phyloP scores from a whole-genome alignment of 1,140 invertebrate genomes.

The Tetraneura akinire region DNA sequence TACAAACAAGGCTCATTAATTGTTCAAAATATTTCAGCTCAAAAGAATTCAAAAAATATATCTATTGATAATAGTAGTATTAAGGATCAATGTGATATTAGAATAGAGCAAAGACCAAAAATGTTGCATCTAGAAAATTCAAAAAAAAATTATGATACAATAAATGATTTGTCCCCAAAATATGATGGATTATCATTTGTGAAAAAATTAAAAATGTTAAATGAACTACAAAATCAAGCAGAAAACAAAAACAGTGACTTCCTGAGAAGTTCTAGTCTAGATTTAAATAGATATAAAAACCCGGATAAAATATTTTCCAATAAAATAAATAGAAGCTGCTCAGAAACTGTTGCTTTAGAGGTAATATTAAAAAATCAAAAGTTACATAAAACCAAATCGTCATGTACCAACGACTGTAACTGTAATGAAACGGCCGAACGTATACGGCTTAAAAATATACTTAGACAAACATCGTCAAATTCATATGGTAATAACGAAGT shows the following conservation, averaged over 20 bases:
- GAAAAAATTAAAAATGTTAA: conserved; percentile 83
- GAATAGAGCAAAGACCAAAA: conserved; percentile 31
- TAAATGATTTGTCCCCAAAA: conserved; percentile 84
- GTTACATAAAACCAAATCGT: neutral
- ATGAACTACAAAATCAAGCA: conserved; percentile 82
- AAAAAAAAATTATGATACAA: conserved; percentile 67
- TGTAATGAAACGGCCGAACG: conserved; percentile 81
- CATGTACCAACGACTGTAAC: conserved; percentile 69
- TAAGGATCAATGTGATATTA: conserved; percentile 48
- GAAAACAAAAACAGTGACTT: conserved; percentile 75
- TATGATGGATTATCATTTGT: conserved; percentile 84
- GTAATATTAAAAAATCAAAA: conserved; percentile 53
- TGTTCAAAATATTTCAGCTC: conserved; percentile 49
- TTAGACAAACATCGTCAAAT: conserved; percentile 72
- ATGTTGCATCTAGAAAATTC: neutral
- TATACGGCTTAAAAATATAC: conserved; percentile 78
- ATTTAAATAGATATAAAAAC: conserved; percentile 60
- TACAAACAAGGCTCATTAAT: conserved; percentile 46
- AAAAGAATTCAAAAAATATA: conserved; percentile 27
- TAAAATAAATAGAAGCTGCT: conserved; percentile 67
- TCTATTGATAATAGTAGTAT: conserved; percentile 38
- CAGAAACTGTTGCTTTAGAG: conserved; percentile 63
- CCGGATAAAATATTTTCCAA: conserved; percentile 53
- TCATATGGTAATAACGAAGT: conserved; percentile 60
- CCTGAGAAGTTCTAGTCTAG: conserved; percentile 73